phyloP scores from a whole-genome alignment of 2,888 invertebrate species.

The Marronus borbonicus region DNA sequence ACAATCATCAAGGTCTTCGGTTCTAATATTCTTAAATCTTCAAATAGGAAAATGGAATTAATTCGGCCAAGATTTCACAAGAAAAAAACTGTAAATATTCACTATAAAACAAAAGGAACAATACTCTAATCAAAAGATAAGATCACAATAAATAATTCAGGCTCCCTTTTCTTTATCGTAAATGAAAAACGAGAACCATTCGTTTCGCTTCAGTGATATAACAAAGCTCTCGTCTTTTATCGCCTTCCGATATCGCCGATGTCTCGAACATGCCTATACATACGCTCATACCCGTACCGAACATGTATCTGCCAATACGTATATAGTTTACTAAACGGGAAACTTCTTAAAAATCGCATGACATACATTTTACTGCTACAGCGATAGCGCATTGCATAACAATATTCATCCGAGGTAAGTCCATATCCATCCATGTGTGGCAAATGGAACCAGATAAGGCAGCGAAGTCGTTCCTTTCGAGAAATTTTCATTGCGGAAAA shows the following conservation, averaged over 20 bases:
- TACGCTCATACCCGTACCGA: background rate
- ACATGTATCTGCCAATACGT: background rate
- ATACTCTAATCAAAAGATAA: no score
- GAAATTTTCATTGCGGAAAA: slow-evolving; percentile 45
- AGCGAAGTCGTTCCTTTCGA: slow-evolving; percentile 20
- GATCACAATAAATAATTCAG: no score
- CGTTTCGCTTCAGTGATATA: no score
- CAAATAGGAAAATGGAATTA: no score
- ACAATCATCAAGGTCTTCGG: no score
- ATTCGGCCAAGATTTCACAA: no score
- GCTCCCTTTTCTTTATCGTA: background rate
- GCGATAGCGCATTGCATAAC: slow-evolving; percentile 24
- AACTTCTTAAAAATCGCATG: slow-evolving; percentile 22
- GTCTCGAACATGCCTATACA: background rate
- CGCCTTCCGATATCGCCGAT: slow-evolving; percentile 1
- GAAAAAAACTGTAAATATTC: no score
- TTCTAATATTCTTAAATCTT: no score
- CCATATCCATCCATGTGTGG: background rate
- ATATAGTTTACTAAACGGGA: slow-evolving; percentile 23
- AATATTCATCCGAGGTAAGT: slow-evolving; percentile 37
- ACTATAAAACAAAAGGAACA: no score
- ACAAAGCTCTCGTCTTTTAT: background rate
- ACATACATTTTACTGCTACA: slow-evolving; percentile 11
- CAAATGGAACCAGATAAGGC: slow-evolving; percentile 10
- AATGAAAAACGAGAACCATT: no score